Conservation (phyloP, 2,113 vertebrate genomes). For the Mionectes macconnelli region DNA sequence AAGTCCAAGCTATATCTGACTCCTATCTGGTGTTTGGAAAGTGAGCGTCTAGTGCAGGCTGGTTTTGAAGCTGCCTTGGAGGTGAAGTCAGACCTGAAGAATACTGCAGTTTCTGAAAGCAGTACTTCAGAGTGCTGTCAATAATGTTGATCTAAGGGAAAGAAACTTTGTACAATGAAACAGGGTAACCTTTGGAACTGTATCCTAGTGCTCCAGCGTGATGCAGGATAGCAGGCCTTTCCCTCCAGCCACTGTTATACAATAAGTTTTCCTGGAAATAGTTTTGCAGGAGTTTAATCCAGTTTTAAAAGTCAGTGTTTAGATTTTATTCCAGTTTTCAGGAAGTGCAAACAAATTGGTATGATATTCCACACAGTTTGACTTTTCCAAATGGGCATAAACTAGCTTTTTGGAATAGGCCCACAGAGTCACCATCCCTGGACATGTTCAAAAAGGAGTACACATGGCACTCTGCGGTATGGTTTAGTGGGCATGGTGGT, state of each 20-base stretch:
- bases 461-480: not conserved
- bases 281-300: not conserved
- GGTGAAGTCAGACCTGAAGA: not conserved
- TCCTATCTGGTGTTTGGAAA: not conserved
- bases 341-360: not conserved
- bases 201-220: not conserved
- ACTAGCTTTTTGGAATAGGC: not conserved
- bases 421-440: not conserved
- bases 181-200: not conserved
- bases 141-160: not conserved
- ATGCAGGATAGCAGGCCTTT: not conserved
- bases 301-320: not conserved
- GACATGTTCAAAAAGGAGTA: not conserved
- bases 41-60: accelerated
- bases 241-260: not conserved
- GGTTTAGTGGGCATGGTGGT: not conserved
- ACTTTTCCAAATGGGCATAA: not conserved
- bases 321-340: not conserved
- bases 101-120: not conserved
- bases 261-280: not conserved
- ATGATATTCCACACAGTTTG: not conserved
- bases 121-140: not conserved
- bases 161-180: not conserved
- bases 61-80: not conserved
- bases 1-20: not conserved